These are phyloP conservation scores for Medauroidea extradentata DNA, from an alignment of 1,140 invertebrate species.

Conservation along the genomic window DNA sequence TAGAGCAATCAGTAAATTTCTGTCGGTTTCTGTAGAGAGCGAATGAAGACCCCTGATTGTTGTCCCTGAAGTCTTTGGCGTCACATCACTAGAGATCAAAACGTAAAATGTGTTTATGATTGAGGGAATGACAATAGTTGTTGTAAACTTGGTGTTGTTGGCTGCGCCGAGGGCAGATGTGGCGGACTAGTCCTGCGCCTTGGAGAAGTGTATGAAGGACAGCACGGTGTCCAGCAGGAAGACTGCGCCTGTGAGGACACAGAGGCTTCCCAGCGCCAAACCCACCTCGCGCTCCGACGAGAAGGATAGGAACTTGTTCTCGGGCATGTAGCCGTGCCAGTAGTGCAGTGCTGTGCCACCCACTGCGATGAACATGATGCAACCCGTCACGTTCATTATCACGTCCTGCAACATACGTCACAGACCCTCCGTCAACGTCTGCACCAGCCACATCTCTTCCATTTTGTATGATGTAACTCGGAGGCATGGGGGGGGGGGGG, in stretches of 20 bases:
- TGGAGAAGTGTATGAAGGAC: constrained; percentile 65
- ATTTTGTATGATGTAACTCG: too few species aligned
- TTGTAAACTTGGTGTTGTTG: too few species aligned
- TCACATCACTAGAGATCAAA: too few species aligned
- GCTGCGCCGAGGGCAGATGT: too few species aligned
- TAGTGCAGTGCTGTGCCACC: constrained; percentile 80
- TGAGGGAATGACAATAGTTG: too few species aligned
- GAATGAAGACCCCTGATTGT: too few species aligned
- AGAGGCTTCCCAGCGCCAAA: constrained; percentile 70
- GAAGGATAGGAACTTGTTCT: constrained; percentile 63
- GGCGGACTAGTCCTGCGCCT: constrained; percentile 35
- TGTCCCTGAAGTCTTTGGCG: too few species aligned
- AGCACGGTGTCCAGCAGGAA: constrained; percentile 74
- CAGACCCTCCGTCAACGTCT: too few species aligned
- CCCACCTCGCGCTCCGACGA: constrained; percentile 68
- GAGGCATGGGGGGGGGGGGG: neutral
- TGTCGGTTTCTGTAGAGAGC: too few species aligned
- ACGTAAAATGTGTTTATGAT: too few species aligned
- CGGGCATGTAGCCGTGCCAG: constrained; percentile 75
- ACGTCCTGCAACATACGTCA: constrained; percentile 76
- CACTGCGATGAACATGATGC: constrained; percentile 75
- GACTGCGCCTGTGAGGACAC: constrained; percentile 67
- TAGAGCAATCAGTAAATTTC: too few species aligned
- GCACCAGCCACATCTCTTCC: too few species aligned
- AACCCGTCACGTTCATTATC: constrained; percentile 80